Percentiles rank a stretch among this genome's conserved stretches.
Conservation (phyloP, 2,888 invertebrate genomes). For the Vannuccia rotundouncinata region DNA sequence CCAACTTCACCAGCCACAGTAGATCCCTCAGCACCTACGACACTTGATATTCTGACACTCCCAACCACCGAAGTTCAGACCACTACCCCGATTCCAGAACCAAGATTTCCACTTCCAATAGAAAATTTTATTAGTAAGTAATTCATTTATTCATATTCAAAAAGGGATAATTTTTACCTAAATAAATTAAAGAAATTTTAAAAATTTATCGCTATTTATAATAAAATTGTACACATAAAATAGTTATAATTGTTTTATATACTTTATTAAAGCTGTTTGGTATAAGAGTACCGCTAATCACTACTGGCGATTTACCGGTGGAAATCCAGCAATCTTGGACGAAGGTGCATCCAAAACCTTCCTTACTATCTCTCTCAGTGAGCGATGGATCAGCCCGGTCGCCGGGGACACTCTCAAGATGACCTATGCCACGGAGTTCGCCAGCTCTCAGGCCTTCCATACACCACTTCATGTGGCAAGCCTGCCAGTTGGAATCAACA, state of each 20-base stretch:
- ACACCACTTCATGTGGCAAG: not conserved
- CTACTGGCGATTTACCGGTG: slow-evolving; percentile 12
- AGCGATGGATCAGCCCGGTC: not conserved
- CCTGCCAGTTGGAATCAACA: not conserved
- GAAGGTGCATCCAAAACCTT: not conserved
- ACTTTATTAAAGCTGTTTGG: too few relatives aligned
- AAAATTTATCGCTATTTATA: too few relatives aligned
- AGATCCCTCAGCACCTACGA: not conserved
- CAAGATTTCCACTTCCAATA: not conserved
- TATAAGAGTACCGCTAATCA: slow-evolving; percentile 7
- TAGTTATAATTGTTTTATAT: too few relatives aligned
- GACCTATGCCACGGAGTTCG: not conserved
- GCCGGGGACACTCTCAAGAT: not conserved
- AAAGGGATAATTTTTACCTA: too few relatives aligned
- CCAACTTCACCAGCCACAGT: not conserved
- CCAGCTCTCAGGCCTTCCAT: not conserved
- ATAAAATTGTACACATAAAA: too few relatives aligned
- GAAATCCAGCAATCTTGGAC: not conserved
- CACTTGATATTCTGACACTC: slow-evolving; percentile 11
- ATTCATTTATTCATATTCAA: too few relatives aligned
- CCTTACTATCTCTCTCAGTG: not conserved
- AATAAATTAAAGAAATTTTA: too few relatives aligned
- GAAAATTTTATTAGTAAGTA: not conserved
- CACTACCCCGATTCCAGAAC: not conserved
- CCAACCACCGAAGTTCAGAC: not conserved